A percentile compares a stretch with the other conserved stretches of the same genome.
Conservation (phyloP, 2,113 vertebrate genomes). For the Oplegnathus fasciatus region DNA sequence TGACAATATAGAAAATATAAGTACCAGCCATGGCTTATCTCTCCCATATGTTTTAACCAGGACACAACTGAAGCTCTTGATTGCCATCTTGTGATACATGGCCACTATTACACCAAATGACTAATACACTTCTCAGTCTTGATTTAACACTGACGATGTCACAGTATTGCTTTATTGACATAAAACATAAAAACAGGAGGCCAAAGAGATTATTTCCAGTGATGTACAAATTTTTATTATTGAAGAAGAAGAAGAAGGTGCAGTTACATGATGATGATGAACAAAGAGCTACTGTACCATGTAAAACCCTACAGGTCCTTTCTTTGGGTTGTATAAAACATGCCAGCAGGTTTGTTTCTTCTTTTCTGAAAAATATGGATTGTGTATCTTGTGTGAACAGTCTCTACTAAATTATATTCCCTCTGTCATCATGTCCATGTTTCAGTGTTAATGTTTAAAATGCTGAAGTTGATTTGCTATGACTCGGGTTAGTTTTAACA, state of each 20-base stretch:
- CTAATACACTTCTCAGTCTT: not conserved
- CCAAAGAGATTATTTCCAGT: conserved; percentile 21
- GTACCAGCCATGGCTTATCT: no score
- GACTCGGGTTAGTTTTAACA: conserved; percentile 20
- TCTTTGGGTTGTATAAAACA: conserved; percentile 67
- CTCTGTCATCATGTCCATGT: conserved; percentile 7
- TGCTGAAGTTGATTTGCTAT: conserved; percentile 15
- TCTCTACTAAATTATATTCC: conserved; percentile 20
- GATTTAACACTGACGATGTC: not conserved
- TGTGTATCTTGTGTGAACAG: conserved; percentile 27
- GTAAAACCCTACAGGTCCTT: conserved; percentile 54
- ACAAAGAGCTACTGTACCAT: conserved; percentile 43
- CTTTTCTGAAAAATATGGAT: conserved; percentile 45
- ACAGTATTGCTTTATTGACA: not conserved
- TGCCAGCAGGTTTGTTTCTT: conserved; percentile 57
- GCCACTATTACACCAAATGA: conserved; percentile 49
- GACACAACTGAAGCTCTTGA: conserved; percentile 38
- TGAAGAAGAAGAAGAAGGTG: conserved; percentile 67
- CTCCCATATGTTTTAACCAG: not conserved
- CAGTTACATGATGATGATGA: conserved; percentile 66
- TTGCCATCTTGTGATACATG: conserved; percentile 68
- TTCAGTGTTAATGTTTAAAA: conserved; percentile 18
- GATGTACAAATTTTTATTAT: conserved; percentile 82
- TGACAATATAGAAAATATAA: no score
- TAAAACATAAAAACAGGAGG: not conserved